phyloP scores from a whole-genome alignment of 1,140 invertebrate genomes.

The Drosophila yakuba region DNA sequence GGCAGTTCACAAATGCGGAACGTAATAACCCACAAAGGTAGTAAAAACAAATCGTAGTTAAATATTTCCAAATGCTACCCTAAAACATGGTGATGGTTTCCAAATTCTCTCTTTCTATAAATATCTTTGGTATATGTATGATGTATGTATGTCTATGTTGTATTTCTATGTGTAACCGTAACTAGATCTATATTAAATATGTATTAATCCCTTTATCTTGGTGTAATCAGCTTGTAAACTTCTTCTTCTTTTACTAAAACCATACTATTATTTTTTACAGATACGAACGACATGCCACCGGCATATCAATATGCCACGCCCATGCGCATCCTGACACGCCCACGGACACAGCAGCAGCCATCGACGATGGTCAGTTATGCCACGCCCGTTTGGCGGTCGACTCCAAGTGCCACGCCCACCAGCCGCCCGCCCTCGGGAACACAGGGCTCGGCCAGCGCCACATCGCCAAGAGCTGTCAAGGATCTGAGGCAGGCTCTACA shows the following conservation, averaged over 20 bases:
- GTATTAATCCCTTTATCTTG: neutral
- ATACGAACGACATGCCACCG: constrained; percentile 61
- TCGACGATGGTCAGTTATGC: constrained; percentile 44
- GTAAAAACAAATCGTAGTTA: constrained; percentile 21
- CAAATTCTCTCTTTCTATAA: neutral
- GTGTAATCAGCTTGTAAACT: neutral
- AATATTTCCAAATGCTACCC: constrained; percentile 5
- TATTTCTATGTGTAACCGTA: neutral
- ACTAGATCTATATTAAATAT: neutral
- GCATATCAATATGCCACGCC: constrained; percentile 73
- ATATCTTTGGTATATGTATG: neutral
- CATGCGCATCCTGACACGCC: constrained; percentile 24
- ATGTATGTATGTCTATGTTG: neutral
- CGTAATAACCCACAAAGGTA: constrained; percentile 54
- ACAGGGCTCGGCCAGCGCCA: neutral
- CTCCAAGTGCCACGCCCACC: constrained; percentile 48
- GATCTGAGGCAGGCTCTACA: constrained; percentile 68
- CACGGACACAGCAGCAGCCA: constrained; percentile 5
- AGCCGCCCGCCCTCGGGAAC: constrained; percentile 20
- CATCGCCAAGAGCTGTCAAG: constrained; percentile 62
- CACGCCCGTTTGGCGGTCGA: constrained; percentile 55
- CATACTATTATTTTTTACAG: neutral
- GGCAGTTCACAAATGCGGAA: constrained; percentile 35
- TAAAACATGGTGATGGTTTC: constrained; percentile 25
- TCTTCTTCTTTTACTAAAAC: too few species aligned